Conservation (phyloP, 2,888 invertebrate genomes). For the Lasius platythorax region DNA sequence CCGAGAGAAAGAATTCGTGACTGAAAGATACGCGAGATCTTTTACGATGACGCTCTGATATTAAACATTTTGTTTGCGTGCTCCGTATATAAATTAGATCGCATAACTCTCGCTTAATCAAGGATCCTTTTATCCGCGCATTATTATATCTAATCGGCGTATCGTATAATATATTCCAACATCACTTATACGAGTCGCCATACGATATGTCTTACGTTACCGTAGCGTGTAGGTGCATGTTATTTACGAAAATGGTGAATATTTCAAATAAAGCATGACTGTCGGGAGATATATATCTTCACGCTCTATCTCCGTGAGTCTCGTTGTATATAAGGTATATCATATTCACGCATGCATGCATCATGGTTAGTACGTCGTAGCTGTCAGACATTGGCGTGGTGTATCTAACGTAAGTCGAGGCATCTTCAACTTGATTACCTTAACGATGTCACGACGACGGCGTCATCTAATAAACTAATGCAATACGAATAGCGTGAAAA, state of each 20-base stretch:
- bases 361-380: slow-evolving; percentile 74
- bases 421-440: slow-evolving; percentile 57
- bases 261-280: slow-evolving; percentile 75
- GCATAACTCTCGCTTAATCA: not conserved
- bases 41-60: not conserved
- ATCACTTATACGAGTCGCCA: slow-evolving; percentile 66
- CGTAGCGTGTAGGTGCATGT: slow-evolving; percentile 62
- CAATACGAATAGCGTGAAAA: slow-evolving; percentile 1
- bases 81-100: not conserved
- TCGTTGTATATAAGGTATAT: slow-evolving; percentile 64
- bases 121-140: slow-evolving; percentile 18
- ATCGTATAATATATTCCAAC: slow-evolving; percentile 61
- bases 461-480: slow-evolving; percentile 39
- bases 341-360: slow-evolving; percentile 77
- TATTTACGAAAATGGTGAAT: slow-evolving; percentile 76
- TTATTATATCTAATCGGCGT: slow-evolving; percentile 67
- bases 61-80: not conserved
- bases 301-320: slow-evolving; percentile 65
- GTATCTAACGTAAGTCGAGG: slow-evolving; percentile 51
- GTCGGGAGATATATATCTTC: slow-evolving; percentile 69
- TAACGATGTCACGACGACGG: slow-evolving; percentile 22
- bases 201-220: slow-evolving; percentile 70
- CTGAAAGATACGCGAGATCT: not conserved
- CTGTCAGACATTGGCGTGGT: slow-evolving; percentile 66
- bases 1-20: not conserved